Conservation (phyloP, 1,140 invertebrate genomes). For the Eriocheir sinensis region DNA sequence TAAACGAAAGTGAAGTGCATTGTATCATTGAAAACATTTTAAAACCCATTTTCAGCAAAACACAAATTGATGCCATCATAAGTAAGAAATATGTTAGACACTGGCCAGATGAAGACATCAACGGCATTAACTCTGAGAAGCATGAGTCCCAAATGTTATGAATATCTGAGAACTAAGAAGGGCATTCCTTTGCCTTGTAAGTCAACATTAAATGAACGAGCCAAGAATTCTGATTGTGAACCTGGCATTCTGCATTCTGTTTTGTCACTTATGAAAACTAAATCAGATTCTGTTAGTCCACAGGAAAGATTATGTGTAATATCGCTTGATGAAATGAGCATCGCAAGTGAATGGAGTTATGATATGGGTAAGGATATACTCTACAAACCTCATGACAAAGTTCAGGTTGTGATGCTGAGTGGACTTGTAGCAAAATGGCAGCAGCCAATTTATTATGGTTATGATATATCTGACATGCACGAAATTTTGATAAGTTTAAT, state of each 20-base stretch:
- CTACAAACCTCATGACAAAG: conserved; percentile 34
- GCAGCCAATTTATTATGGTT: conserved; percentile 33
- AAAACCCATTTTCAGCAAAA: too few species aligned
- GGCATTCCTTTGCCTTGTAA: conserved; percentile 44
- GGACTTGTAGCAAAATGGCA: neutral
- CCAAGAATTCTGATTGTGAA: conserved; percentile 54
- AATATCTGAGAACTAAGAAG: conserved; percentile 51
- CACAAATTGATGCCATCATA: too few species aligned
- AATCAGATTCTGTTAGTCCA: conserved; percentile 34
- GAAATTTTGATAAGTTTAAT: conserved; percentile 18
- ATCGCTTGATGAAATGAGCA: conserved; percentile 33
- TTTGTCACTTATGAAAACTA: conserved; percentile 48
- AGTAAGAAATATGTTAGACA: too few species aligned
- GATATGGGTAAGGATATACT: conserved; percentile 10
- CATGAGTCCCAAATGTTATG: conserved; percentile 58
- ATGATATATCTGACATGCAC: conserved; percentile 20
- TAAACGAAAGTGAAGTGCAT: too few species aligned
- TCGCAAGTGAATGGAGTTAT: conserved; percentile 33
- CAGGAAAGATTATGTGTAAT: neutral
- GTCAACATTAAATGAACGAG: conserved; percentile 49
- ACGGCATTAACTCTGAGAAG: conserved; percentile 48
- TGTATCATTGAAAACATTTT: too few species aligned
- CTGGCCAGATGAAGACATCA: conserved; percentile 56
- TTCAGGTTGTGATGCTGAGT: conserved; percentile 39
- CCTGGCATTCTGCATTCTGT: conserved; percentile 42